Evolutionary conservation across 2,797 vertebrate genomes (phyloP), one percentile per base, ranked within the genome.

Genomic region (Eutrigla gurnardus): DNA sequence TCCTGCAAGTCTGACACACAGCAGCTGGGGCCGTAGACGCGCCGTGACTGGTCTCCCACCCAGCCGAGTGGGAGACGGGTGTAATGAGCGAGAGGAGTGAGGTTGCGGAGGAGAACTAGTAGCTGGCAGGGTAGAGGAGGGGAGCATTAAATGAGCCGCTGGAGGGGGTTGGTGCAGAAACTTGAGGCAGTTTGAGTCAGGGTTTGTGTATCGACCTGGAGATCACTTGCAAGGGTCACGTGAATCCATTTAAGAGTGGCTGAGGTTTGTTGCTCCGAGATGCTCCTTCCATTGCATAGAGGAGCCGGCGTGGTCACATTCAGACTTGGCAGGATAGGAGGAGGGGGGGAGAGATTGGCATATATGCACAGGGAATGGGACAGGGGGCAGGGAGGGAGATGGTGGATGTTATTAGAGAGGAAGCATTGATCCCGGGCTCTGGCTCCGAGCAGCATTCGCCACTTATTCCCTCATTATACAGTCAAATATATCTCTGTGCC

Each of bases 391-490:
- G 70, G 35, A 77, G 70, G 70, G 61, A 68, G 71, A 47, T 18
- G n/a, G 65, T 50, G 74, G 64, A 60, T 81, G 78, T 87, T 81
- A 85, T 91, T 87, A 90, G 81, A 65, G 65, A 79, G 47, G 40
- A 60, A 62, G 73, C 82, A 84, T 78, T 89, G 89, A 93, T 91
- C 80, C 81, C 59, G 70, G 70, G 58, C 73, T 76, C 78, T 84
- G 75, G 49, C 87, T 90, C 61, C 13, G 58, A 86, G 80, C 76
- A 65, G 69, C 67, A 80, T 80, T 70, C 47, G 63, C 63, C 77
- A 80, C 78, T 82, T 78, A 80, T 57, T 74, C 74, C 83, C 85
- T 93, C 82, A 93, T 94, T 92, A 93, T 84, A 88, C 86, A 86
- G 84, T 88, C 67, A 83, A 81, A 86, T 84, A 86, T 84, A 70